Conservation (phyloP, 2,113 vertebrate genomes). For the Natator depressus region DNA sequence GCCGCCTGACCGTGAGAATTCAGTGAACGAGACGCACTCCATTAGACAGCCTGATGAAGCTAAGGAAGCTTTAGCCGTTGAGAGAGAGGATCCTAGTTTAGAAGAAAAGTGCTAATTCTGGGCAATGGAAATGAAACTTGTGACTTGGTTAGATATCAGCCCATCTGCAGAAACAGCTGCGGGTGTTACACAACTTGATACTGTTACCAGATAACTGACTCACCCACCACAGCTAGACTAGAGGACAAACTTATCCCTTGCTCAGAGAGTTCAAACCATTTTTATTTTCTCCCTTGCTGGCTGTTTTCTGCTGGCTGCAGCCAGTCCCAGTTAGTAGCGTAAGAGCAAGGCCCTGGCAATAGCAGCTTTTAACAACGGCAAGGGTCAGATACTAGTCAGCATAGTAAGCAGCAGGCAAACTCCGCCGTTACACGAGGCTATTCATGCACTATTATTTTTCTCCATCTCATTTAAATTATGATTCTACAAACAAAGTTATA, state of each 20-base stretch:
- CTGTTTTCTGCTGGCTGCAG: neutral
- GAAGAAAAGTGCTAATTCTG: slow-evolving; percentile 2
- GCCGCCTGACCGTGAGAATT: neutral
- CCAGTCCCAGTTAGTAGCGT: neutral
- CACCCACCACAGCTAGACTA: neutral
- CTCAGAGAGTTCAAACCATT: neutral
- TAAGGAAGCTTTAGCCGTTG: neutral
- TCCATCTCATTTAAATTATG: neutral
- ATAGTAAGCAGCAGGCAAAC: neutral
- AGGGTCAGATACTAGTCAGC: neutral
- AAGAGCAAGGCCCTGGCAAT: neutral
- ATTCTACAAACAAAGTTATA: neutral
- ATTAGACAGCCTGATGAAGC: neutral
- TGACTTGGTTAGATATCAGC: slow-evolving; percentile 52
- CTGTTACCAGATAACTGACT: slow-evolving; percentile 66
- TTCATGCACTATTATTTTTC: neutral
- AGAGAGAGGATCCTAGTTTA: neutral
- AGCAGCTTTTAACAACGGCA: neutral
- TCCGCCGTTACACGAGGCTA: neutral
- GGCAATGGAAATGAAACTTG: slow-evolving; percentile 80
- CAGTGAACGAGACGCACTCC: neutral
- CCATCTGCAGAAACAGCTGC: slow-evolving; percentile 67
- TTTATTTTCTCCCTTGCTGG: neutral
- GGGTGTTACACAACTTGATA: slow-evolving; percentile 64
- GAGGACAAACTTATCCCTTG: neutral